Evolutionary conservation across 92 coral and sea anemone species (phyloP).

Genomic region (Pocillopora grandis): DNA sequence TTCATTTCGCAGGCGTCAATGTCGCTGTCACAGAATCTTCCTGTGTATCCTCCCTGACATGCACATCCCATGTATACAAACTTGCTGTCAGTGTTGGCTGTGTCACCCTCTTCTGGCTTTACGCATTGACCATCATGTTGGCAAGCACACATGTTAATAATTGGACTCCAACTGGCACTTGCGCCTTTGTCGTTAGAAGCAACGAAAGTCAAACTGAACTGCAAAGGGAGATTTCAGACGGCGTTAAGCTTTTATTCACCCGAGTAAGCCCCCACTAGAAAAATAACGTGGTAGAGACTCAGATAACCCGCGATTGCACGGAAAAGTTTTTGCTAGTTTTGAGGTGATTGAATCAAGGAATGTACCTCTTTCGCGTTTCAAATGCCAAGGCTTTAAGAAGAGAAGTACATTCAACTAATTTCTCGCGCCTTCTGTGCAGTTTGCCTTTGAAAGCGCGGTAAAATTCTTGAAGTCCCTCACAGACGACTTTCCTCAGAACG

Average conservation of each 20-base stretch:
- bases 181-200: slow-evolving; percentile 67
- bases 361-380: too few species aligned
- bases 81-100: slow-evolving; percentile 39
- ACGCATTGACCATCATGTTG: slow-evolving; percentile 65
- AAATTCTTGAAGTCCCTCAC: too few species aligned
- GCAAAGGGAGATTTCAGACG: neutral
- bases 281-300: too few species aligned
- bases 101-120: slow-evolving; percentile 38
- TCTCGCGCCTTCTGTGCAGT: too few species aligned
- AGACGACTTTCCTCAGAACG: too few species aligned
- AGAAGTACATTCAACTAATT: too few species aligned
- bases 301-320: too few species aligned
- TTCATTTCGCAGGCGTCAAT: slow-evolving; percentile 67
- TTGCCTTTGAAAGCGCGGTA: too few species aligned
- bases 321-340: too few species aligned
- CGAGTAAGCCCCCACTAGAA: too few species aligned
- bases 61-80: slow-evolving; percentile 71
- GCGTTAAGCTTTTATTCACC: neutral
- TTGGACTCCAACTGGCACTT: slow-evolving; percentile 60
- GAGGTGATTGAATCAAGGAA: too few species aligned
- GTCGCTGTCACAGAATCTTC: slow-evolving; percentile 68
- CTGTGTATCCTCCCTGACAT: slow-evolving; percentile 66
- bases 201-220: slow-evolving; percentile 63
- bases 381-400: too few species aligned
- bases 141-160: slow-evolving; percentile 73